Conservation (phyloP, 2,888 invertebrate genomes). For the Lottia scabra region DNA sequence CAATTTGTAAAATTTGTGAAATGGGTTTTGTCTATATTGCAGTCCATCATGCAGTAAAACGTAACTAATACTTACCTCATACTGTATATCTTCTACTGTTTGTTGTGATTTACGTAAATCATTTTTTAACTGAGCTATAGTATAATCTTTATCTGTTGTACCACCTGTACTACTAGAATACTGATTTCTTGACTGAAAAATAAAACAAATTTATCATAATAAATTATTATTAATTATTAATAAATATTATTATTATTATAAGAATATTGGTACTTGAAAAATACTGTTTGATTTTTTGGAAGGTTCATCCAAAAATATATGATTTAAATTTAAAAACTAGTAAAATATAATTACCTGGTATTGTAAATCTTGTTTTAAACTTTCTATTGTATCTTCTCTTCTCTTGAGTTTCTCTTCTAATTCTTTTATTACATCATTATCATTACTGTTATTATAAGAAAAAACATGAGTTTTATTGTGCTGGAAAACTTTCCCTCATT, state of each 20-base stretch:
- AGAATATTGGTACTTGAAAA: too few species aligned
- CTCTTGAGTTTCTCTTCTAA: conserved; percentile 48
- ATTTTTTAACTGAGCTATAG: conserved; percentile 38
- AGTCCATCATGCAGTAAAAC: too few species aligned
- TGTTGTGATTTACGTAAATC: conserved; percentile 58
- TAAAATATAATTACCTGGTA: conserved; percentile 2
- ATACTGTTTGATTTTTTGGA: too few species aligned
- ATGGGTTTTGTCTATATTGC: too few species aligned
- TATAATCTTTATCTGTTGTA: conserved; percentile 38
- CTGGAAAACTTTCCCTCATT: too few species aligned
- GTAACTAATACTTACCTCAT: conserved; percentile 49
- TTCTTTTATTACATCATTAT: conserved; percentile 31
- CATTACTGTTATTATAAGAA: neutral
- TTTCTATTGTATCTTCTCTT: conserved; percentile 55
- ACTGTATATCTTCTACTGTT: conserved; percentile 49
- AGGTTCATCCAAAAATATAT: too few species aligned
- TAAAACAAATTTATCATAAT: too few species aligned
- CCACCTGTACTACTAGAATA: neutral
- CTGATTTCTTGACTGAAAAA: neutral
- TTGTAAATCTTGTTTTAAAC: conserved; percentile 48
- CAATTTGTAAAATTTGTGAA: too few species aligned
- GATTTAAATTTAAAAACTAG: too few species aligned
- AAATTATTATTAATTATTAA: too few species aligned
- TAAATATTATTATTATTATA: too few species aligned
- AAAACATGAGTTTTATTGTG: too few species aligned